phyloP scores from a whole-genome alignment of 2,113 vertebrate genomes.

The Malurus alboscapulatus region DNA sequence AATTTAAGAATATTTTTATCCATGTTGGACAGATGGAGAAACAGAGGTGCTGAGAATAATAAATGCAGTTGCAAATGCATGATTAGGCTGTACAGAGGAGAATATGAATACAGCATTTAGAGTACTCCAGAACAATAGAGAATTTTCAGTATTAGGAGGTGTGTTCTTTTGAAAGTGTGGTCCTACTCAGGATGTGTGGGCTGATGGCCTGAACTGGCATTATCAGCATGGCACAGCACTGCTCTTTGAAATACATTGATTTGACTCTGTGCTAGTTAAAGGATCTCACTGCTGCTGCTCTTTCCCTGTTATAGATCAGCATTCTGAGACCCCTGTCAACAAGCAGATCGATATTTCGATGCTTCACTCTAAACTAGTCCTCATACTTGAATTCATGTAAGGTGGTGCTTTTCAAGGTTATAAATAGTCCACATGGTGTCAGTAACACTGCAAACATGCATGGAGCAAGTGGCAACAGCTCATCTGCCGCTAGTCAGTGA shows the following conservation, averaged over 20 bases:
- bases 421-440: not conserved
- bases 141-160: not conserved
- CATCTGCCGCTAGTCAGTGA: not conserved
- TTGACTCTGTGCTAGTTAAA: not conserved
- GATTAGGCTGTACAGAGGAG: not conserved
- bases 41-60: not conserved
- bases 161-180: not conserved
- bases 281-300: not conserved
- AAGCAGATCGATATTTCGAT: not conserved
- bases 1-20: constrained; percentile 42
- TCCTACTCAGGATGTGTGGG: not conserved
- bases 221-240: not conserved
- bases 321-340: not conserved
- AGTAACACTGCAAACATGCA: not conserved
- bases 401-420: not conserved
- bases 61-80: constrained; percentile 1
- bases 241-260: not conserved
- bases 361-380: not conserved
- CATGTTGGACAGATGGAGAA: not conserved
- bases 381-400: not conserved
- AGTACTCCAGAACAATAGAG: not conserved
- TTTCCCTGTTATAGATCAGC: not conserved
- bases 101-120: not conserved
- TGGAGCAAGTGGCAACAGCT: not conserved
- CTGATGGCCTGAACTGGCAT: not conserved